These are phyloP conservation scores for Andrena hattorfiana DNA, from an alignment of 2,888 invertebrate species.

Conservation along the genomic window DNA sequence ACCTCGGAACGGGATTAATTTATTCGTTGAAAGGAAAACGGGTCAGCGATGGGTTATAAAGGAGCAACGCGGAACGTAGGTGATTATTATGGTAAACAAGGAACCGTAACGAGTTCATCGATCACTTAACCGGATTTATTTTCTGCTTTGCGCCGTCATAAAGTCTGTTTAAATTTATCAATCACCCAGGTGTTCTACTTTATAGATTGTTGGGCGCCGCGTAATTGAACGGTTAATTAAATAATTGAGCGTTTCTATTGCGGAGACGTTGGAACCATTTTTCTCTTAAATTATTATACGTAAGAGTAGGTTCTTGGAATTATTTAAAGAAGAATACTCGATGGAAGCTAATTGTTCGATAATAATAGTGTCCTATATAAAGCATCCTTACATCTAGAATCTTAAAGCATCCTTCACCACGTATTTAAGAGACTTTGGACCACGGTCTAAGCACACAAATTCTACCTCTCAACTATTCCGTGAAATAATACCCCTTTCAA, in stretches of 20 bases:
- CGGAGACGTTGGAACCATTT: too few relatives aligned
- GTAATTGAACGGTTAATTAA: conserved; percentile 15
- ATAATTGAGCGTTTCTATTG: neutral
- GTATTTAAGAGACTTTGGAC: too few relatives aligned
- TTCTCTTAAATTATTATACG: too few relatives aligned
- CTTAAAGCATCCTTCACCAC: too few relatives aligned
- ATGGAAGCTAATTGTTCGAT: too few relatives aligned
- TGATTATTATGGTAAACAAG: conserved; percentile 42
- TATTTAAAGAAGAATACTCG: neutral
- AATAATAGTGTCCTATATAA: too few relatives aligned
- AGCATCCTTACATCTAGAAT: too few relatives aligned
- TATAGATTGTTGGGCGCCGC: neutral
- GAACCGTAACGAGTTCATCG: conserved; percentile 49
- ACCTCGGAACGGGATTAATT: conserved; percentile 21
- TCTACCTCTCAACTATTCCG: neutral
- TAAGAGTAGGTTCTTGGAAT: too few relatives aligned
- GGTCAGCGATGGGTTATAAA: conserved; percentile 22
- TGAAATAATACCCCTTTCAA: too few relatives aligned
- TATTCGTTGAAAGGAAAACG: conserved; percentile 6
- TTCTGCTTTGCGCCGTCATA: conserved; percentile 10
- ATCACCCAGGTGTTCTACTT: conserved; percentile 16
- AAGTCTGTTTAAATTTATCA: conserved; percentile 27
- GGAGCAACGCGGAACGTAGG: neutral
- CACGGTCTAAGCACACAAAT: neutral
- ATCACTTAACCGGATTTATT: conserved; percentile 39